Percentiles rank a stretch among this genome's conserved stretches.
These are phyloP conservation scores for Leistus spinibarbis DNA, from an alignment of 2,888 invertebrate species.

Conservation along the genomic window DNA sequence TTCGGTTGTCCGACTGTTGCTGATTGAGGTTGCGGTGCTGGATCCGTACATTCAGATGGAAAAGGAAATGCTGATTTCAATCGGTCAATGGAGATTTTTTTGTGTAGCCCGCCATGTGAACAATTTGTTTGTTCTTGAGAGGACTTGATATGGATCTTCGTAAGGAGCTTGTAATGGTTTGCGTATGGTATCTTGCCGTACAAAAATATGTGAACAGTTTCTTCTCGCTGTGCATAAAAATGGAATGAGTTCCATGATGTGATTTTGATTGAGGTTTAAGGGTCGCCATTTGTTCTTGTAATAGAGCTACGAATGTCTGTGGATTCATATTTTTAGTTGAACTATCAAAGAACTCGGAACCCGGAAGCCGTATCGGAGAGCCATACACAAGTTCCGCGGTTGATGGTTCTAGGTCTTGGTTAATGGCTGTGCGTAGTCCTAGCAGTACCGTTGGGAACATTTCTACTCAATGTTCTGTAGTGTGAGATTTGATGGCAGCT, in stretches of 20 bases:
- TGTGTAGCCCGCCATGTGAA: not conserved
- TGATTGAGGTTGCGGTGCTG: too few relatives aligned
- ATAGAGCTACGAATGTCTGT: constrained; percentile 22
- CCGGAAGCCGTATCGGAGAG: not conserved
- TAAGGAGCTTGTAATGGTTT: too few relatives aligned
- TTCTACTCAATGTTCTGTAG: constrained; percentile 34
- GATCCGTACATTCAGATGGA: too few relatives aligned
- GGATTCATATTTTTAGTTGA: too few relatives aligned
- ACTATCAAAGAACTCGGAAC: too few relatives aligned
- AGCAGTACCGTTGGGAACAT: not conserved
- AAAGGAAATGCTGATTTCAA: constrained; percentile 40
- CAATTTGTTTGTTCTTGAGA: constrained; percentile 10
- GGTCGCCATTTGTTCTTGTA: not conserved
- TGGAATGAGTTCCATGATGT: not conserved
- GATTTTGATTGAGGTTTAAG: constrained; percentile 9
- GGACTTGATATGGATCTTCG: too few relatives aligned
- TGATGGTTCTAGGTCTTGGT: not conserved
- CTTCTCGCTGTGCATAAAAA: too few relatives aligned
- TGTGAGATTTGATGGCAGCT: too few relatives aligned
- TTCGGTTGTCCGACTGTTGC: too few relatives aligned
- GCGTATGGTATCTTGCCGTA: too few relatives aligned
- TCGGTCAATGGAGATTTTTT: constrained; percentile 41
- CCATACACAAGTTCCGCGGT: not conserved
- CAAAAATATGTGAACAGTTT: too few relatives aligned
- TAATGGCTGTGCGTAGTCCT: not conserved